Base-by-base conservation (phyloP, 2,797 vertebrate genomes). In the Champsocephalus esox region DNA sequence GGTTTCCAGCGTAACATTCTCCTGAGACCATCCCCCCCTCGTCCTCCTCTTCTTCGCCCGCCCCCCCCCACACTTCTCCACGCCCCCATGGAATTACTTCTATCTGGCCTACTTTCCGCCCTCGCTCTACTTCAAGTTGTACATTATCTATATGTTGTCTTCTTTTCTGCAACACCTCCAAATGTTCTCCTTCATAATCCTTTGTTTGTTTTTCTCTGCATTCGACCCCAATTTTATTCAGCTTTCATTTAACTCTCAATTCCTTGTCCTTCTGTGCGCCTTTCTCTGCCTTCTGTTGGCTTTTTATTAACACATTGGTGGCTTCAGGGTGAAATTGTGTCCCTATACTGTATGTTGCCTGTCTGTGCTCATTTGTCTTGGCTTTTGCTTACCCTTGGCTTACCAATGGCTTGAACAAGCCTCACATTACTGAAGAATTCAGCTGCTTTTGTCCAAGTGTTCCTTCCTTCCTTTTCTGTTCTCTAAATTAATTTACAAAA, bases 21-120 rank as follows among this genome's bases (percentile, higher is more conserved):
- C 84, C 52, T 63, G 89, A 93, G 90, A 86, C 50, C 65, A 41
- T 2, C 58, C 68, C 67, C 67, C 28, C n/a, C 44, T 38, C 56
- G 49, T 69, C 62, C 24, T 32, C 16, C 11, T 5, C 54, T 48
- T 51, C 71, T 50, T 61, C 65, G 80, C 70, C 77, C 32, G 13
- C 54, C 71, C 70, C 80, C 70, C 80, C 70, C 74, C 75, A 46
- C 81, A 80, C 77, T 82, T 77, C 84, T 80, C 73, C 78, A 66
- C 64, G 84, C 89, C 83, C 88, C 87, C 84, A 68, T 81, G 70
- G 89, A 91, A 93, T 94, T 94, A 93, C 88, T 94, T 94, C 90
- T 92, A 93, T 93, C 80, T 94, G 93, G 93, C 94, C 93, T 94
- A 94, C 86, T 94, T 94, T 93, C 86, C 70, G 51, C 87, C 88